Percentiles rank a stretch among this genome's conserved stretches.
Conservation (phyloP, 2,113 vertebrate species). For the Spheniscus mendiculus region DNA sequence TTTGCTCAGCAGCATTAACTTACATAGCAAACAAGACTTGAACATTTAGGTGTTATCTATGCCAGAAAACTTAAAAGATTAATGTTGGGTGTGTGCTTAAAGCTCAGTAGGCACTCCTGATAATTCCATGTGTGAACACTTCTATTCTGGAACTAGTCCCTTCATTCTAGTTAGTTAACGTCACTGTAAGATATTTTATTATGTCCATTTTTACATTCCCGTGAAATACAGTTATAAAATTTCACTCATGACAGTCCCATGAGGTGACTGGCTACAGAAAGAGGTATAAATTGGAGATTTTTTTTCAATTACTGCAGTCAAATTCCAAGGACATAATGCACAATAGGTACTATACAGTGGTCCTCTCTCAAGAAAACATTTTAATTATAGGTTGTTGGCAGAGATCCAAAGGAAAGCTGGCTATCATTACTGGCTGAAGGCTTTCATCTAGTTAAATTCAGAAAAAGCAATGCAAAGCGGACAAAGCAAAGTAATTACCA, state of each 20-base stretch:
- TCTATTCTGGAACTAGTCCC: background rate
- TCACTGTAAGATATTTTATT: background rate
- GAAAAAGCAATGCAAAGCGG: conserved; percentile 21
- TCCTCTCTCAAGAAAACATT: conserved; percentile 71
- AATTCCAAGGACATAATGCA: conserved; percentile 70
- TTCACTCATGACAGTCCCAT: background rate
- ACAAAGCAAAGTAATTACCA: conserved; percentile 70
- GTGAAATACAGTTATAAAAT: background rate
- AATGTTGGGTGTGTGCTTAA: background rate
- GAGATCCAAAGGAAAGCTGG: conserved; percentile 57
- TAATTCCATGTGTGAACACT: background rate
- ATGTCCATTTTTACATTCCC: background rate
- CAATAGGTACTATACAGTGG: conserved; percentile 64
- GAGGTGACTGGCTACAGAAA: conserved; percentile 1
- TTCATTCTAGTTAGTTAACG: background rate
- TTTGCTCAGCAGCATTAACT: background rate
- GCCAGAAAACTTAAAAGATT: background rate
- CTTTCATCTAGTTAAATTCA: conserved; percentile 54
- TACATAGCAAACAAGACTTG: background rate
- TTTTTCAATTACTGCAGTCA: conserved; percentile 63
- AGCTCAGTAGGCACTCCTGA: background rate
- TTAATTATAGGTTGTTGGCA: conserved; percentile 73
- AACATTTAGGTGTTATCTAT: background rate
- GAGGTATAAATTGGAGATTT: conserved; percentile 34
- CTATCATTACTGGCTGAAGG: conserved; percentile 22